phyloP scores from a whole-genome alignment of 2,797 vertebrate genomes.

The Antrozous pallidus region DNA sequence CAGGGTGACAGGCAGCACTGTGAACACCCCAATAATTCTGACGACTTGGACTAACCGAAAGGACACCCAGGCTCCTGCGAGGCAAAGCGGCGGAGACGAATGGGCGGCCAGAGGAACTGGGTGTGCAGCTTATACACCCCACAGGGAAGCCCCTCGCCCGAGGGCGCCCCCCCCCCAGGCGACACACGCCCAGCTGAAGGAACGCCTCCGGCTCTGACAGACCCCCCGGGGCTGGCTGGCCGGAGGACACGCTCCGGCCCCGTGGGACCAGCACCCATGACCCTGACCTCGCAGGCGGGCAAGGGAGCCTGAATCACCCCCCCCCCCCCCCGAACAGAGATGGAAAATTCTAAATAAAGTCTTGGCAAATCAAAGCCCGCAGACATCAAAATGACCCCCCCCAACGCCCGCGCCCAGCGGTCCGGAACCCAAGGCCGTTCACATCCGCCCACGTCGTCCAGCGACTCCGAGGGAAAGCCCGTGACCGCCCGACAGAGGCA shows the following conservation, averaged over 20 bases:
- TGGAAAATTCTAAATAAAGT: background rate
- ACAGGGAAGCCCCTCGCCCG: background rate
- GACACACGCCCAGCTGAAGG: background rate
- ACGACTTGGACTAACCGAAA: too few relatives aligned
- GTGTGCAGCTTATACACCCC: background rate
- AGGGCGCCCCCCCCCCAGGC: too few relatives aligned
- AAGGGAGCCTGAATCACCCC: background rate
- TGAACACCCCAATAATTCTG: too few relatives aligned
- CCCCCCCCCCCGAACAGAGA: background rate
- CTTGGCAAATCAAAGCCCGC: background rate
- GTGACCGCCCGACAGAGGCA: too few relatives aligned
- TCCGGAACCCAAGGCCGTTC: too few relatives aligned
- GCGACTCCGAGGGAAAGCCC: too few relatives aligned
- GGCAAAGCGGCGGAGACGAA: too few relatives aligned
- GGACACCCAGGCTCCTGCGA: too few relatives aligned
- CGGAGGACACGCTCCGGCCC: background rate
- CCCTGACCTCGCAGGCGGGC: background rate
- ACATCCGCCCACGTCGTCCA: too few relatives aligned
- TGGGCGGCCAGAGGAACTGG: background rate
- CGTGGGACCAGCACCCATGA: background rate
- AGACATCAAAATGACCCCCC: too few relatives aligned
- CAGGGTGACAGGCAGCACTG: background rate
- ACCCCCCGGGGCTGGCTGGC: fast-evolving
- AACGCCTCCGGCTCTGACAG: too few relatives aligned
- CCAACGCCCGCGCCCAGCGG: too few relatives aligned